These are phyloP conservation scores for Champsocephalus esox DNA, from an alignment of 2,797 vertebrate genomes.

Conservation along the genomic window DNA sequence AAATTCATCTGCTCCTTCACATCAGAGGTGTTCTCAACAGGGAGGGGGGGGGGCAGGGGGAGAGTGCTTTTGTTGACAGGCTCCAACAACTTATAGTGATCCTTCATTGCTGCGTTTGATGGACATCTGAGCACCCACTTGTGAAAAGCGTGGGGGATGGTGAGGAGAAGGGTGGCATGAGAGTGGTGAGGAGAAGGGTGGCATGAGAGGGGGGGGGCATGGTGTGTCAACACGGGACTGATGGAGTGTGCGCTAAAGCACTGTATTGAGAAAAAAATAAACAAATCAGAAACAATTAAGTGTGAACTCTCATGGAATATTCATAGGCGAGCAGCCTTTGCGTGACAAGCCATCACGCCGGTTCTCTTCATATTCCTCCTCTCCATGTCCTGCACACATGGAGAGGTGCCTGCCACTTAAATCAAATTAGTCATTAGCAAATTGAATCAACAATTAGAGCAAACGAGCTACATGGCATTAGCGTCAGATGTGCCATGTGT, in stretches of 20 bases:
- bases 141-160: constrained; percentile 71
- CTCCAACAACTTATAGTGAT: constrained; percentile 76
- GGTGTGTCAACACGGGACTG: constrained; percentile 73
- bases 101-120: constrained; percentile 72
- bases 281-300: constrained; percentile 90
- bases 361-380: constrained; percentile 65
- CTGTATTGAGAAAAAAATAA: constrained; percentile 82
- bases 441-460: constrained; percentile 91
- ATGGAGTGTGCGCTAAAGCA: constrained; percentile 78
- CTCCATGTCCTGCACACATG: constrained; percentile 80
- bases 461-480: constrained; percentile 89
- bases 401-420: constrained; percentile 88
- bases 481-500: constrained; percentile 86
- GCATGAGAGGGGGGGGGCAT: constrained; percentile 45
- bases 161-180: constrained; percentile 67
- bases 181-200: constrained; percentile 64
- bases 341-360: constrained; percentile 85
- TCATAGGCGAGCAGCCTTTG: constrained; percentile 82
- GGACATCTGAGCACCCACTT: constrained; percentile 78
- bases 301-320: constrained; percentile 88
- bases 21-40: constrained; percentile 64
- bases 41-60: constrained; percentile 35
- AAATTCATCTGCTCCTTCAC: constrained; percentile 68
- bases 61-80: constrained; percentile 73
- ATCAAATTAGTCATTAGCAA: constrained; percentile 92